phyloP scores from a whole-genome alignment of 2,113 vertebrate species.

The Cromileptes altivelis region DNA sequence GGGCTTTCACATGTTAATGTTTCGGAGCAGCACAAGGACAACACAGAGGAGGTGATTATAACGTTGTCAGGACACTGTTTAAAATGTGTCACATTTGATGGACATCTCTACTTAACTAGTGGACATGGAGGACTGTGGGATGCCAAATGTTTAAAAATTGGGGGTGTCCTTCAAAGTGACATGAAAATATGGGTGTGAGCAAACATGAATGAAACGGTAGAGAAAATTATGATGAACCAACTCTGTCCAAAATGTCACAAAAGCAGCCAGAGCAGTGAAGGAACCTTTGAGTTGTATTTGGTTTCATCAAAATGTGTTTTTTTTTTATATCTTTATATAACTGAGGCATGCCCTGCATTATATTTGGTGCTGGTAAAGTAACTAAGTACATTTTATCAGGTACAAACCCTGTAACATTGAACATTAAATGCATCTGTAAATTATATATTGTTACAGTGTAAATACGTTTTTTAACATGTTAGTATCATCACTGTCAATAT shows the following conservation, averaged over 20 bases:
- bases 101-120: constrained; percentile 46
- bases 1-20: constrained; percentile 90
- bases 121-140: constrained; percentile 24
- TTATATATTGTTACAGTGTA: too few relatives aligned
- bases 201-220: background rate
- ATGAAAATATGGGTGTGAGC: constrained; percentile 17
- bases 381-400: background rate
- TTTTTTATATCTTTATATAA: background rate
- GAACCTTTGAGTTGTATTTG: background rate
- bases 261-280: background rate
- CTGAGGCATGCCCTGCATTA: background rate
- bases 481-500: too few relatives aligned
- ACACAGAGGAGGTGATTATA: constrained; percentile 60
- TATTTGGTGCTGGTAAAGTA: background rate
- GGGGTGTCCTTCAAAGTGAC: background rate
- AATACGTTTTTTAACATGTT: too few relatives aligned
- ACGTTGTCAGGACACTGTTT: constrained; percentile 58
- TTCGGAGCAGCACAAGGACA: constrained; percentile 48
- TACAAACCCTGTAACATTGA: too few relatives aligned
- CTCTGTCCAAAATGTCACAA: background rate
- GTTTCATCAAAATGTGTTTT: background rate
- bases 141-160: constrained; percentile 1
- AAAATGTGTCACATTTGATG: constrained; percentile 54
- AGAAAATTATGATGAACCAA: background rate
- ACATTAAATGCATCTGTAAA: too few relatives aligned